Conservation (phyloP, 1,140 invertebrate genomes). For the Solen grandis region DNA sequence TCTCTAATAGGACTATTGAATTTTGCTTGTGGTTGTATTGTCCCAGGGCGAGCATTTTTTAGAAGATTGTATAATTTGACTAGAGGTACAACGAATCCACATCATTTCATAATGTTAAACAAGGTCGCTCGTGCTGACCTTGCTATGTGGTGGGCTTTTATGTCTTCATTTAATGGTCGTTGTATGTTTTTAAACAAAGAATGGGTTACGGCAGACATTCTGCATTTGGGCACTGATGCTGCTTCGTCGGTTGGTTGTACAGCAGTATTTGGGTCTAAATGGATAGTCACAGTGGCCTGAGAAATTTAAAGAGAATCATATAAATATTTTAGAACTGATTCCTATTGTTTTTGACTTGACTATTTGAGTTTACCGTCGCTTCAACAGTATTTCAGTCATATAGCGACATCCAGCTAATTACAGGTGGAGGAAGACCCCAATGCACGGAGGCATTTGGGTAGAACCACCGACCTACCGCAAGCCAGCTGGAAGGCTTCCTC, state of each 20-base stretch:
- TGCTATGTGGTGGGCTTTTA: not conserved
- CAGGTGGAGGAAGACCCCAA: no score
- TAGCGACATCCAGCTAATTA: no score
- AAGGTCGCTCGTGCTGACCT: slow-evolving; percentile 34
- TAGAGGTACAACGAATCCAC: slow-evolving; percentile 1
- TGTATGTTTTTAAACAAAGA: slow-evolving; percentile 9
- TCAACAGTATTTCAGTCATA: no score
- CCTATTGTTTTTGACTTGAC: not conserved
- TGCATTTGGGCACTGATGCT: slow-evolving; percentile 2
- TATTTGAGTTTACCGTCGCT: no score
- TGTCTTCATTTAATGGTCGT: not conserved
- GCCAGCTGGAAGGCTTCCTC: no score
- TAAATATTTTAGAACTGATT: not conserved
- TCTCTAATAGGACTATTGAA: slow-evolving; percentile 48
- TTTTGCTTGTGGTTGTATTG: slow-evolving; percentile 43
- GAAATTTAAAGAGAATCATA: not conserved
- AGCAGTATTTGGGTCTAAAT: slow-evolving; percentile 4
- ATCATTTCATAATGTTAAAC: slow-evolving; percentile 17
- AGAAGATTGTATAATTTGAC: slow-evolving; percentile 51
- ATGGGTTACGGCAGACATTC: not conserved
- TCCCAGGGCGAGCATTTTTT: slow-evolving; percentile 41
- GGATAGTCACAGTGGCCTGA: not conserved
- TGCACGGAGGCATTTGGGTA: no score
- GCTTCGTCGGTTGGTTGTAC: slow-evolving; percentile 5
- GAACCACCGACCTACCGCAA: no score